Percentiles rank a stretch among this genome's conserved stretches.
These are phyloP conservation scores for Pristionchus exspectatus DNA, from an alignment of 2,888 invertebrate species.

Conservation along the genomic window DNA sequence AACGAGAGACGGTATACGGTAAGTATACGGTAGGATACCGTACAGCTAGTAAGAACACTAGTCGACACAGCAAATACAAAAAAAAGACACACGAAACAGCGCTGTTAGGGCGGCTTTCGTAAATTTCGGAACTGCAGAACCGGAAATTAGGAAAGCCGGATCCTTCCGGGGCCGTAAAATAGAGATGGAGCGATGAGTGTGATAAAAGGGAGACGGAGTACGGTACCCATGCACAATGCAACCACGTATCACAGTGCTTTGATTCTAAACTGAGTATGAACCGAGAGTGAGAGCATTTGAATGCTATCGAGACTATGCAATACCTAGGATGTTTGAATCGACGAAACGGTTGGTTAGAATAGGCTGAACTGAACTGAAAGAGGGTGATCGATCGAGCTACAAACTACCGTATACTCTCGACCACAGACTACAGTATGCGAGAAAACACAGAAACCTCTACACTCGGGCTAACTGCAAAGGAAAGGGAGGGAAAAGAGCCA, in stretches of 20 bases:
- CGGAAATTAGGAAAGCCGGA: neutral
- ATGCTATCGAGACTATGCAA: conserved; percentile 24
- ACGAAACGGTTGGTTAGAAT: neutral
- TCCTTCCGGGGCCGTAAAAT: neutral
- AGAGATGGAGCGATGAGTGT: conserved; percentile 36
- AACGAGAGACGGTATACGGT: neutral
- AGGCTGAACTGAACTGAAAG: neutral
- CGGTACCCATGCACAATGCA: conserved; percentile 38
- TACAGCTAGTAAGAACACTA: neutral
- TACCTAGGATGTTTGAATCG: conserved; percentile 26
- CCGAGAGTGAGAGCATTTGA: neutral
- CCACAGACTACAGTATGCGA: neutral
- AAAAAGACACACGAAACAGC: neutral
- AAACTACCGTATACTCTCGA: conserved; percentile 2
- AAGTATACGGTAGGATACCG: neutral
- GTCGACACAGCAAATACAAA: conserved; percentile 14
- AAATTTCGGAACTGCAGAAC: neutral
- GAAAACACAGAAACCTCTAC: conserved; percentile 20
- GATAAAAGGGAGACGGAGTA: neutral
- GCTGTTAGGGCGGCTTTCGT: neutral
- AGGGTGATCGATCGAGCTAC: neutral
- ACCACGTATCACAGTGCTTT: conserved; percentile 47
- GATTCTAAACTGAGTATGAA: neutral
- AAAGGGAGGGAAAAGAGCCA: neutral
- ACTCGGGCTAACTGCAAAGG: conserved; percentile 19